Evolutionary conservation across 1,140 invertebrate species (phyloP), one percentile per base, ranked within the genome.

Genomic region (Galleria mellonella): DNA sequence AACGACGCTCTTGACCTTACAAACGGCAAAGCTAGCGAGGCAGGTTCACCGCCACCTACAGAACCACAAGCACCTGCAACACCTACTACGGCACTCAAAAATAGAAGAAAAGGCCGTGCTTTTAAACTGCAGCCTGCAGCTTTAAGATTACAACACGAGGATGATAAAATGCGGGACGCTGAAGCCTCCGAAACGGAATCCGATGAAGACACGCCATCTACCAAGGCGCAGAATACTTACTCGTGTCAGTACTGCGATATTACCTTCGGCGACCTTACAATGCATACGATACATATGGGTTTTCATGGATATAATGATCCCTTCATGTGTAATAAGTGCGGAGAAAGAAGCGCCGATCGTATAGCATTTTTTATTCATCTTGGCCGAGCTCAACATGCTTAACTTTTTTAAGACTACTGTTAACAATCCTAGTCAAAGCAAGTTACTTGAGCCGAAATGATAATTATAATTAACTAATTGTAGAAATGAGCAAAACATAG

Each of bases 211-310:
- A 50, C 47, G 6, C 48, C 62, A 1, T 35, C 51, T 0, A 47
- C 61, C 37, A 59, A 58, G 0, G 50, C 60, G 2, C 31, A 47
- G 2, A 72, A 62, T 30, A 72, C 75, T 7, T 92, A 92, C 63
- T 88, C 89, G 44, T 99, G 97, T 71, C 88, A 91, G 17, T 94
- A 93, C 72, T 99, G 98, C 79, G 93, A 94, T 59, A 97, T 98
- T 15, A 88, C 90, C 2, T 99, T 98, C 78, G 91, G 91, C n/a
- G 94, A 98, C 69, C 89, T 92, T 17, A 91, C 96, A 6, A 94
- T 99, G 90, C 97, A 97, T 84, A 93, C 92, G 0, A 94, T 98
- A 67, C 98, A 99, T 83, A 98, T 98, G 94, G 94, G 95, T 43
- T 98, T 96, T 82, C 98, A 99, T 78, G 94, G 93, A 2, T 94